A percentile compares a stretch with the other conserved stretches of the same genome.
phyloP scores from a whole-genome alignment of 2,797 vertebrate genomes.

The Etheostoma nigrum region DNA sequence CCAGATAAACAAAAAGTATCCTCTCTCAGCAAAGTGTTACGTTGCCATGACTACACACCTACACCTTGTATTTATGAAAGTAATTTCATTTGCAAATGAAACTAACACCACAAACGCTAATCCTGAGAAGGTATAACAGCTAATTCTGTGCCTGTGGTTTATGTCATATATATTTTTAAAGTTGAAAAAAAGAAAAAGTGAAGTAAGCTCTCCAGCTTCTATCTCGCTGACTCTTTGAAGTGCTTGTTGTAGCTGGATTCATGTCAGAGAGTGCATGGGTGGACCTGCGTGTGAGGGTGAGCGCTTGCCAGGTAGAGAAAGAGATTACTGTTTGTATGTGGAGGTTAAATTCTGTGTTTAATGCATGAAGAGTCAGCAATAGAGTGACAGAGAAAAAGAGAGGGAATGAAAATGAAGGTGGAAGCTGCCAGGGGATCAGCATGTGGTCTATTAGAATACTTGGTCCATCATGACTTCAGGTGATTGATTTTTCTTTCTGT shows the following conservation, averaged over 20 bases:
- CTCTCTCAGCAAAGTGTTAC: constrained; percentile 65
- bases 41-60: constrained; percentile 82
- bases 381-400: constrained; percentile 21
- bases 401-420: constrained; percentile 30
- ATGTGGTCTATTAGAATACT: constrained; percentile 34
- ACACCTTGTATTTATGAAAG: constrained; percentile 76
- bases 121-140: constrained; percentile 42
- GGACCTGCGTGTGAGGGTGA: constrained; percentile 66
- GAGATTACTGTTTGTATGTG: constrained; percentile 69
- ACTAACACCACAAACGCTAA: constrained; percentile 37
- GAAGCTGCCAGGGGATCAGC: constrained; percentile 35
- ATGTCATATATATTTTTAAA: constrained; percentile 44
- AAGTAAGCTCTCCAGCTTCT: constrained; percentile 33
- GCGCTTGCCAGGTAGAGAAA: constrained; percentile 65
- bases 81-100: constrained; percentile 74
- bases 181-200: constrained; percentile 18
- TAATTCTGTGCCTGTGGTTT: constrained; percentile 32
- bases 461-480: constrained; percentile 30
- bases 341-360: constrained; percentile 73
- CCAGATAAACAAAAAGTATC: constrained; percentile 72
- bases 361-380: constrained; percentile 52
- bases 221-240: constrained; percentile 16
- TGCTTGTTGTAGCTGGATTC: constrained; percentile 44
- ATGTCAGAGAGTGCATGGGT: constrained; percentile 52
- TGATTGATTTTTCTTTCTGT: constrained; percentile 7